Percentiles rank a stretch among this genome's conserved stretches.
These are phyloP conservation scores for Brachyistius frenatus DNA, from an alignment of 2,113 vertebrate species.

Conservation along the genomic window DNA sequence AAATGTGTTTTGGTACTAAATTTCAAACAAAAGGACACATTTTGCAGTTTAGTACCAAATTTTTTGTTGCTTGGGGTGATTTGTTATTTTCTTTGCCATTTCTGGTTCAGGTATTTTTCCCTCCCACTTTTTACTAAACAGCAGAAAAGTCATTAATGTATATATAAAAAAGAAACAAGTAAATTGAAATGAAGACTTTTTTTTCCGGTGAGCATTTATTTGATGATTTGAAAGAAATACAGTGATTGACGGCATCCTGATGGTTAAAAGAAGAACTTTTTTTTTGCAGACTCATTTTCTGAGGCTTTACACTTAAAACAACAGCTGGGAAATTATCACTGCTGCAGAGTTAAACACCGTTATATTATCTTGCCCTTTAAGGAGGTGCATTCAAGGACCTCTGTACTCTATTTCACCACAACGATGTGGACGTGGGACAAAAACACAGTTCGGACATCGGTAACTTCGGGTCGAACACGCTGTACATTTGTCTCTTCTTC, in stretches of 20 bases:
- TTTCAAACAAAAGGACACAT: too few species aligned
- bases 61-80: too few species aligned
- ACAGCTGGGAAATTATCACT: not conserved
- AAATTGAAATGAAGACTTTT: slow-evolving; percentile 7
- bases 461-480: too few species aligned
- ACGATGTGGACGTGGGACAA: not conserved
- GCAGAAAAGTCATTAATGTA: too few species aligned
- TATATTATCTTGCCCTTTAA: not conserved
- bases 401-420: not conserved
- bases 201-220: slow-evolving; percentile 39
- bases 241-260: slow-evolving; percentile 1
- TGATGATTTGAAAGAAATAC: slow-evolving; percentile 20
- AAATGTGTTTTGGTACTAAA: too few species aligned
- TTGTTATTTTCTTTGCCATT: too few species aligned
- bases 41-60: too few species aligned
- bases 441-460: not conserved
- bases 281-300: slow-evolving; percentile 5
- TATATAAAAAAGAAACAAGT: not conserved
- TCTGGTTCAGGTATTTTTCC: too few species aligned
- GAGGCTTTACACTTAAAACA: not conserved
- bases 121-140: too few species aligned
- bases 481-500: not conserved
- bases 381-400: not conserved
- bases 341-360: slow-evolving; percentile 1
- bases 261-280: not conserved